Percentiles rank a stretch among this genome's conserved stretches.
These are phyloP conservation scores for Anthopleura xanthogrammica DNA, from an alignment of 92 coral and sea anemone genomes.

Conservation along the genomic window DNA sequence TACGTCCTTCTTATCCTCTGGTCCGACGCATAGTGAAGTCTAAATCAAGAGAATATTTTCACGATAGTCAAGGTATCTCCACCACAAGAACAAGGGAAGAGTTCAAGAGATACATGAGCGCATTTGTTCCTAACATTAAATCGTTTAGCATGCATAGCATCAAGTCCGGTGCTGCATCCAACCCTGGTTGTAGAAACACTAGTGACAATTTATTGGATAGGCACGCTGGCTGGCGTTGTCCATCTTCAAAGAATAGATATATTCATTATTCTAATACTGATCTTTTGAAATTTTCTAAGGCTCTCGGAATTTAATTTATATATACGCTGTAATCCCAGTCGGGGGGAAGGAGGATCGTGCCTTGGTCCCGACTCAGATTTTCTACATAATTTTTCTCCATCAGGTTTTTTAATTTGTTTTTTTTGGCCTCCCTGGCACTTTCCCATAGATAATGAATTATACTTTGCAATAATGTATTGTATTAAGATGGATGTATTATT, in stretches of 20 bases:
- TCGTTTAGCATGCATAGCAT: conserved; percentile 51
- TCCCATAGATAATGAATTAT: not conserved
- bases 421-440: conserved; percentile 62
- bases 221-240: conserved; percentile 58
- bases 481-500: not conserved
- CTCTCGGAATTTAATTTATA: conserved; percentile 11
- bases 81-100: not conserved
- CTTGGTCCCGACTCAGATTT: conserved; percentile 70
- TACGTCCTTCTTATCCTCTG: not conserved
- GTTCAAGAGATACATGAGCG: not conserved
- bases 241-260: conserved; percentile 45
- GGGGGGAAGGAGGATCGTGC: conserved; percentile 43
- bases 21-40: not conserved
- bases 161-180: conserved; percentile 54
- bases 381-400: conserved; percentile 34
- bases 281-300: conserved; percentile 21
- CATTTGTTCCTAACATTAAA: no score
- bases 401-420: conserved; percentile 38
- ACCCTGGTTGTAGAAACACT: conserved; percentile 46
- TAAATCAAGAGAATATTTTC: not conserved
- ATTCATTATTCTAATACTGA: conserved; percentile 49
- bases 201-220: conserved; percentile 43
- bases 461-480: no score
- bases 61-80: not conserved
- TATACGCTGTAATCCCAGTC: conserved; percentile 12